Percentiles rank a stretch among this genome's conserved stretches.
Conservation (phyloP, 1,140 invertebrate genomes). For the Euborellia annulipes region DNA sequence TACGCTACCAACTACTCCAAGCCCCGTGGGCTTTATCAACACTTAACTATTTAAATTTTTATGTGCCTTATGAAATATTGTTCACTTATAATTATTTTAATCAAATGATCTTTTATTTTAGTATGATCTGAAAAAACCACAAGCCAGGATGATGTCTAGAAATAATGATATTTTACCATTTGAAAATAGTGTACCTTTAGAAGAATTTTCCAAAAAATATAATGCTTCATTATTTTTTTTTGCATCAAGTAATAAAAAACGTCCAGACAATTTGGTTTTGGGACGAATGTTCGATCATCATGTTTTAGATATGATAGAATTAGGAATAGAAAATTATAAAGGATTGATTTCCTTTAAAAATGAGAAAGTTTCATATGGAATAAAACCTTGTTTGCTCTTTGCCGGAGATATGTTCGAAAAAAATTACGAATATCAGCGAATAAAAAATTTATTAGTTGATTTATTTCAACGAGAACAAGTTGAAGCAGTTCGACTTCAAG, state of each 20-base stretch:
- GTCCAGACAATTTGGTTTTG: conserved; percentile 62
- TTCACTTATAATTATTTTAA: too few species aligned
- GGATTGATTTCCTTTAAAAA: conserved; percentile 62
- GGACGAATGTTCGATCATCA: conserved; percentile 76
- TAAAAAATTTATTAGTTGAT: conserved; percentile 83
- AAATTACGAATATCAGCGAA: conserved; percentile 56
- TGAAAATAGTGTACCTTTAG: conserved; percentile 65
- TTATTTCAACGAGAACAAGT: conserved; percentile 82
- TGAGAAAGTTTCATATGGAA: conserved; percentile 60
- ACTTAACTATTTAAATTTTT: too few species aligned
- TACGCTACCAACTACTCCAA: too few species aligned
- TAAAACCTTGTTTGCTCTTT: conserved; percentile 86
- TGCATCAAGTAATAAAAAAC: conserved; percentile 83
- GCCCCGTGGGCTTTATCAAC: too few species aligned
- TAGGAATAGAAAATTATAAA: conserved; percentile 74
- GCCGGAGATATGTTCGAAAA: conserved; percentile 84
- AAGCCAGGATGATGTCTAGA: conserved; percentile 54
- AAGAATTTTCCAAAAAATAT: conserved; percentile 71
- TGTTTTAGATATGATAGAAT: conserved; percentile 90
- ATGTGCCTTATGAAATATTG: too few species aligned
- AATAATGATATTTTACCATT: conserved; percentile 78
- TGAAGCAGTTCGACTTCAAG: conserved; percentile 67
- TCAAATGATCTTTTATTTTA: conserved; percentile 32
- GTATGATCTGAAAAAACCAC: conserved; percentile 72
- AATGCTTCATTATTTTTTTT: conserved; percentile 82